A percentile compares a stretch with the other conserved stretches of the same genome.
Conservation (phyloP, 23 tunicate species). For the Phallusia fumigata region DNA sequence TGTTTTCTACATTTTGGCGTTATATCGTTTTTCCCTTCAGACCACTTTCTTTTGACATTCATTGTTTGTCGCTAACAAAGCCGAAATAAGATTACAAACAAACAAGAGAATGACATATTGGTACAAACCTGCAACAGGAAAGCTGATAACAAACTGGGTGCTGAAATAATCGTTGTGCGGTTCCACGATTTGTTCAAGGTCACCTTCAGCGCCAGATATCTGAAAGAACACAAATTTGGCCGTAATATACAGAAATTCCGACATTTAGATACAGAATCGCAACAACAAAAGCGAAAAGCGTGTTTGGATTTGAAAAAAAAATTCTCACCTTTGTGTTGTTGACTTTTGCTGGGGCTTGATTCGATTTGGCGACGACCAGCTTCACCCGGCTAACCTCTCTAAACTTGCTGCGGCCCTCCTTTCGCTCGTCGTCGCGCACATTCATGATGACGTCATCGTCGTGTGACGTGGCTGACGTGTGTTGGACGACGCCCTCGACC, state of each 20-base stretch:
- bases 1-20: too few relatives aligned
- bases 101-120: neutral
- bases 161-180: slow-evolving; percentile 90
- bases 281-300: too few relatives aligned
- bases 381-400: slow-evolving; percentile 38
- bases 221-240: neutral
- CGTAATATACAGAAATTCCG: too few relatives aligned
- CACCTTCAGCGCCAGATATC: neutral
- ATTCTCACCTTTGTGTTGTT: slow-evolving; percentile 33
- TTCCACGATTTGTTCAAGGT: slow-evolving; percentile 65
- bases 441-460: slow-evolving; percentile 24
- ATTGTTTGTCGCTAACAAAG: too few relatives aligned
- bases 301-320: too few relatives aligned
- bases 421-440: slow-evolving; percentile 17
- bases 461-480: slow-evolving; percentile 19
- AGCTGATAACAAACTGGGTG: slow-evolving; percentile 68
- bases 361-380: slow-evolving; percentile 29
- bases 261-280: too few relatives aligned
- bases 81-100: too few relatives aligned
- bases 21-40: too few relatives aligned
- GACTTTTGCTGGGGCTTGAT: slow-evolving; percentile 39
- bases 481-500: slow-evolving; percentile 88
- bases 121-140: slow-evolving; percentile 54
- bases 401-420: slow-evolving; percentile 15
- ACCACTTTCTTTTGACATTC: too few relatives aligned